phyloP scores from a whole-genome alignment of 2,113 vertebrate genomes.

The Haemorhous mexicanus region DNA sequence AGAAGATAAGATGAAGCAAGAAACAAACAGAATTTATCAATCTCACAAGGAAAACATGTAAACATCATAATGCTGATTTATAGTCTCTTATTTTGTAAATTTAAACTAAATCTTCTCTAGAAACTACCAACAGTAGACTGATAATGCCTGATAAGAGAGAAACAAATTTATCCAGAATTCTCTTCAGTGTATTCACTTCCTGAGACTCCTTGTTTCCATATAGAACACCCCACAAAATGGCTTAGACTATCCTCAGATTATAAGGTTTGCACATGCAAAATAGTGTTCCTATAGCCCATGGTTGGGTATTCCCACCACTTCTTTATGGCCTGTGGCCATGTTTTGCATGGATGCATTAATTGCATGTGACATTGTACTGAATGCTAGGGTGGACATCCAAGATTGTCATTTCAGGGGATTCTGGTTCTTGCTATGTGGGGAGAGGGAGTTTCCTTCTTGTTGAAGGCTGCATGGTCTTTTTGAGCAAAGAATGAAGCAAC shows the following conservation, averaged over 20 bases:
- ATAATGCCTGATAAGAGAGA: not conserved
- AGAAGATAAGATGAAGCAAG: not conserved
- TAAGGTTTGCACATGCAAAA: not conserved
- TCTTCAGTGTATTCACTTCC: not conserved
- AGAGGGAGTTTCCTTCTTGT: not conserved
- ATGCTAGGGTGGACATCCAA: not conserved
- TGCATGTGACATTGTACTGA: not conserved
- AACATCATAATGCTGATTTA: not conserved
- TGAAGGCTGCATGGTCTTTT: not conserved
- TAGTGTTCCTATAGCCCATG: not conserved
- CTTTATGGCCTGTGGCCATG: not conserved
- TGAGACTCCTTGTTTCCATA: not conserved
- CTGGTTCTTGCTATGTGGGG: not conserved
- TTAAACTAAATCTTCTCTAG: not conserved
- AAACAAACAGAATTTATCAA: not conserved
- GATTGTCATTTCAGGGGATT: not conserved
- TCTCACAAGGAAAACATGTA: not conserved
- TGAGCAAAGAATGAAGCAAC: not conserved
- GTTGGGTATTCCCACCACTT: not conserved
- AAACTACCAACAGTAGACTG: not conserved
- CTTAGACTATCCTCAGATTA: not conserved
- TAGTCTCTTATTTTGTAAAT: not conserved
- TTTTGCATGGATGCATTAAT: not conserved
- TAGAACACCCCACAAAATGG: not conserved
- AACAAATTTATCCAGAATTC: not conserved